Base-by-base conservation (phyloP, 2,888 invertebrate species). In the Allacma fusca region DNA sequence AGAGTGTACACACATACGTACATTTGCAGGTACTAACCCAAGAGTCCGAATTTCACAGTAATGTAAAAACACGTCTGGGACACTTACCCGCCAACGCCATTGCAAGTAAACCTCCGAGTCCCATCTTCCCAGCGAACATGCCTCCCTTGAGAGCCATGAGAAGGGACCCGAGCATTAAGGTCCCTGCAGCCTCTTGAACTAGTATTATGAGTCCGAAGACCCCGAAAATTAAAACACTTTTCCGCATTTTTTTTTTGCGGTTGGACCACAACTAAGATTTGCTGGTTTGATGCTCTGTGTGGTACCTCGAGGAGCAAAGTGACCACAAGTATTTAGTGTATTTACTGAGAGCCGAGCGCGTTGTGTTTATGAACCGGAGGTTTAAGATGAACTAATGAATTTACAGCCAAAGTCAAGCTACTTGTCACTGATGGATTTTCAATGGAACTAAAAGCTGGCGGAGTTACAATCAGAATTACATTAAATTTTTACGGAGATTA, bases 11-110 rank as follows among this genome's bases (percentile, higher is more conserved):
- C n/a, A n/a, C n/a, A n/a, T n/a, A n/a, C n/a, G n/a, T n/a, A n/a
- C n/a, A n/a, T n/a, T n/a, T n/a, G n/a, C n/a, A n/a, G n/a, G n/a
- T n/a, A n/a, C n/a, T n/a, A n/a, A n/a, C n/a, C n/a, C n/a, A n/a
- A n/a, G n/a, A n/a, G n/a, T n/a, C n/a, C n/a, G n/a, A n/a, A n/a
- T n/a, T n/a, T n/a, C n/a, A n/a, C n/a, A n/a, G n/a, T n/a, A n/a
- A n/a, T n/a, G n/a, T n/a, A n/a, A n/a, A n/a, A n/a, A n/a, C n/a
- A n/a, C n/a, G n/a, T n/a, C n/a, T n/a, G n/a, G n/a, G n/a, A n/a
- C n/a, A n/a, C n/a, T 78, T 76, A 82, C 80, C 81, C 65, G 81
- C 81, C 77, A 81, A 72, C 50, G 81, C 70, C 83, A 83, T 81
- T 79, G 81, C 81, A 5, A 81, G 62, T 9, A 83, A 44, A n/a